A percentile compares a stretch with the other conserved stretches of the same genome.
phyloP scores from a whole-genome alignment of 2,888 invertebrate genomes.

The Nasonia oneida region DNA sequence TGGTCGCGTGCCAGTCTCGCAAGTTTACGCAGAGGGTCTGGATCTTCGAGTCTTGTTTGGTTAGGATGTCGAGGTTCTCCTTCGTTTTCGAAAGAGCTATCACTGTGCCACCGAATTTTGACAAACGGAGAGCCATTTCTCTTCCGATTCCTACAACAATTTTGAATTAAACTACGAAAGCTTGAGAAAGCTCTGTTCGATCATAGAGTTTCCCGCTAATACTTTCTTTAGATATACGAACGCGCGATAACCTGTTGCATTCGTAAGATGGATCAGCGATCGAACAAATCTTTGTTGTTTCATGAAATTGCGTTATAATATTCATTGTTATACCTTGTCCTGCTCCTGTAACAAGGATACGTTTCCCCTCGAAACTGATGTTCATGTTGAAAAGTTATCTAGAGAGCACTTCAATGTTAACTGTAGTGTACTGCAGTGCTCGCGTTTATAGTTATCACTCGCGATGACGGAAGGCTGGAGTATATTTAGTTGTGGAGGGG shows the following conservation, averaged over 20 bases:
- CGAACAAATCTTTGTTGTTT: not conserved
- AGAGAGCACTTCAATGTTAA: not conserved
- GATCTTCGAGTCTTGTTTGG: conserved; percentile 83
- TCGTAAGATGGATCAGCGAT: not conserved
- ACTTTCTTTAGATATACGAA: not conserved
- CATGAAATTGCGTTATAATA: not conserved
- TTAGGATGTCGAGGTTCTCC: conserved; percentile 84
- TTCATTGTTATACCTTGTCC: conserved; percentile 85
- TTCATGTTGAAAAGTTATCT: conserved; percentile 80
- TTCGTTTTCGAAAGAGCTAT: conserved; percentile 88
- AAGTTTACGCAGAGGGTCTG: conserved; percentile 87
- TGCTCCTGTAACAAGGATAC: conserved; percentile 93
- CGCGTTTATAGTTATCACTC: not conserved
- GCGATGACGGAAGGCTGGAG: not conserved
- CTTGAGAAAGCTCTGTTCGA: not conserved
- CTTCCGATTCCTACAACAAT: conserved; percentile 83
- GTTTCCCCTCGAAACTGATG: conserved; percentile 86
- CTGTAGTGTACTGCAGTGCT: not conserved
- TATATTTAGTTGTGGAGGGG: not conserved
- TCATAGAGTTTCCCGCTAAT: not conserved
- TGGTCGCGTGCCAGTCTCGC: conserved; percentile 87
- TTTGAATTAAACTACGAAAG: not conserved
- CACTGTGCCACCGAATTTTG: conserved; percentile 86
- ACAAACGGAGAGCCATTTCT: conserved; percentile 86
- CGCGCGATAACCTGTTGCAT: not conserved